Percentiles rank a stretch among this genome's conserved stretches.
These are phyloP conservation scores for Scleropages formosus DNA, from an alignment of 2,797 vertebrate genomes.

Conservation along the genomic window DNA sequence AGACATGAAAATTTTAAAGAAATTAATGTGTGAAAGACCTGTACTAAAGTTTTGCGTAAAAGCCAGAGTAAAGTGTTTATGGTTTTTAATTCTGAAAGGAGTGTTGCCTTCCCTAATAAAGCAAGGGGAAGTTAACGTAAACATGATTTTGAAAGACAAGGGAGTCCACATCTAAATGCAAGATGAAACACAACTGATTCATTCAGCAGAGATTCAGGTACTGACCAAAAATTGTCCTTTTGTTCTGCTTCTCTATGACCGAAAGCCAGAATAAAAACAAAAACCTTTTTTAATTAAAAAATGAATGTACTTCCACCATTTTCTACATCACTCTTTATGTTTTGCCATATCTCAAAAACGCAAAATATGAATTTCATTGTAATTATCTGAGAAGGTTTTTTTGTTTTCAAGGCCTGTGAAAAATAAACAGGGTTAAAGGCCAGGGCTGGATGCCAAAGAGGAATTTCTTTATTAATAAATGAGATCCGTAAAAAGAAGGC, in stretches of 20 bases:
- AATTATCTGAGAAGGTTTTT: constrained; percentile 8
- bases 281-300: too few relatives aligned
- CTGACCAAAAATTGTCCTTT: too few relatives aligned
- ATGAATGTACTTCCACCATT: too few relatives aligned
- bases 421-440: constrained; percentile 12
- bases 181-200: not conserved
- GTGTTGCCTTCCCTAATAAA: too few relatives aligned
- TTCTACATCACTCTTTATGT: not conserved
- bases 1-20: not conserved
- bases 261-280: too few relatives aligned
- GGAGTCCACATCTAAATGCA: too few relatives aligned
- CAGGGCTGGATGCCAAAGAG: constrained; percentile 9
- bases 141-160: too few relatives aligned
- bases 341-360: not conserved
- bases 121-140: too few relatives aligned
- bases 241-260: too few relatives aligned
- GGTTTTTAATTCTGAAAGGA: not conserved
- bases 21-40: not conserved
- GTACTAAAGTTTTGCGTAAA: not conserved
- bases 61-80: not conserved
- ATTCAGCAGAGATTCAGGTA: constrained; percentile 5
- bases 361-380: not conserved
- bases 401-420: constrained; percentile 11
- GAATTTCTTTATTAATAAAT: constrained; percentile 67
- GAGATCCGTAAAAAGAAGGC: constrained; percentile 66